A percentile compares a stretch with the other conserved stretches of the same genome.
These are phyloP conservation scores for Taxidea taxus DNA, from an alignment of 2,113 vertebrate genomes.

Conservation along the genomic window DNA sequence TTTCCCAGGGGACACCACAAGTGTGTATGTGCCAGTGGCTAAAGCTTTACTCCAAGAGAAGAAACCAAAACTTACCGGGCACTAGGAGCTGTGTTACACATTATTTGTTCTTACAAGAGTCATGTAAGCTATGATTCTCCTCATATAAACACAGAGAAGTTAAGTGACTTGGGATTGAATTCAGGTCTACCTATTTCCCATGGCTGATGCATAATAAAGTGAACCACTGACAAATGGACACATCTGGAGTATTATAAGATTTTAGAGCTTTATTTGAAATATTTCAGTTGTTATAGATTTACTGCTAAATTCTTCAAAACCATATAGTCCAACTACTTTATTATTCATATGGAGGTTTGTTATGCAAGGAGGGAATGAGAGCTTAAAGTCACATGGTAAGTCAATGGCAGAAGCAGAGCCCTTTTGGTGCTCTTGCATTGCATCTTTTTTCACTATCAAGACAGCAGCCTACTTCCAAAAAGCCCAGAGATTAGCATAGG, in stretches of 20 bases:
- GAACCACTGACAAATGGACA: neutral
- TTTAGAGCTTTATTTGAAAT: slow-evolving; percentile 8
- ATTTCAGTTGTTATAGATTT: neutral
- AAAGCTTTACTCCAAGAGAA: neutral
- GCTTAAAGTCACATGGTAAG: neutral
- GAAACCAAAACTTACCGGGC: neutral
- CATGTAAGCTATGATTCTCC: neutral
- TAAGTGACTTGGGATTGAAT: neutral
- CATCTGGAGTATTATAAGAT: neutral
- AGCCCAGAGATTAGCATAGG: neutral
- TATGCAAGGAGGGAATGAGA: neutral
- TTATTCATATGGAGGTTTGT: neutral
- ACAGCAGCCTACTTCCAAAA: neutral
- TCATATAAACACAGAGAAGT: neutral
- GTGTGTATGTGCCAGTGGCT: neutral
- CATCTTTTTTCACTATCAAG: neutral
- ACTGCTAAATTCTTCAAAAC: neutral
- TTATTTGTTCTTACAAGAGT: neutral
- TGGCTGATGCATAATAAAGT: neutral
- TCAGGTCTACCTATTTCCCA: neutral
- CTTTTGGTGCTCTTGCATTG: neutral
- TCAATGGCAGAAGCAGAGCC: neutral
- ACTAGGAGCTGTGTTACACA: neutral
- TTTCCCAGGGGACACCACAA: neutral
- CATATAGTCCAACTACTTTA: neutral